Evolutionary conservation across 2,113 vertebrate species (phyloP), one percentile per base, ranked within the genome.

Genomic region (Salvelinus alpinus): DNA sequence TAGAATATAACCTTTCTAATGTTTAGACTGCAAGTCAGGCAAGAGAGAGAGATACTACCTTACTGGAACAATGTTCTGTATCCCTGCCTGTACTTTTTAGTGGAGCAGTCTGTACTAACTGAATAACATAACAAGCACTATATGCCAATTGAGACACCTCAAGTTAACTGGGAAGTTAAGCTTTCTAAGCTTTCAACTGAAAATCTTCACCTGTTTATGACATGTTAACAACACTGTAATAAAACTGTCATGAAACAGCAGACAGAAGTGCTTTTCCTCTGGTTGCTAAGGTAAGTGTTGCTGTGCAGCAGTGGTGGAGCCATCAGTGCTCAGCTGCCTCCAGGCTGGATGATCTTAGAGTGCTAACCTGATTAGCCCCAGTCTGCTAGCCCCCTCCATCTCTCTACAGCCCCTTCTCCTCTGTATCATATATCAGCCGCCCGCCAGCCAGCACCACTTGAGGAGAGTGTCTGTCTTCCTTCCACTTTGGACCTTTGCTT

Each of bases 401-500:
- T 5, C 66, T 71, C 51, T 65, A 65, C 72, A 73, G 62, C 57
- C 31, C 29, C 44, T 11, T 22, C 71, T 73, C 62, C 68, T 54
- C 70, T 22, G 24, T 51, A 31, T 66, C 73, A 78, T 86, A 84
- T 84, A 83, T 62, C 59, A 71, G 31, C 59, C n/a, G n/a, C 59
- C 59, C 3, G n/a, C n/a, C 59, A 22, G 59, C n/a, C 59, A 54
- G 51, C 51, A 16, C 64, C 14, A 60, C 48, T 25, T 25, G 74
- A 84, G 74, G 72, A 47, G 72, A 47, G 72, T 82, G 75, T 57
- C 70, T 68, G 38, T 73, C 75, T 76, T 62, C 60, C n/a, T 47
- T 44, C 65, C 79, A 78, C 77, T 70, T 73, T 68, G 76, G 64
- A 73, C 78, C 87, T 70, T 85, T 64, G 75, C 85, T 84, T 89